Conservation (phyloP, 2,888 invertebrate genomes). For the Auanema freiburgensis region DNA sequence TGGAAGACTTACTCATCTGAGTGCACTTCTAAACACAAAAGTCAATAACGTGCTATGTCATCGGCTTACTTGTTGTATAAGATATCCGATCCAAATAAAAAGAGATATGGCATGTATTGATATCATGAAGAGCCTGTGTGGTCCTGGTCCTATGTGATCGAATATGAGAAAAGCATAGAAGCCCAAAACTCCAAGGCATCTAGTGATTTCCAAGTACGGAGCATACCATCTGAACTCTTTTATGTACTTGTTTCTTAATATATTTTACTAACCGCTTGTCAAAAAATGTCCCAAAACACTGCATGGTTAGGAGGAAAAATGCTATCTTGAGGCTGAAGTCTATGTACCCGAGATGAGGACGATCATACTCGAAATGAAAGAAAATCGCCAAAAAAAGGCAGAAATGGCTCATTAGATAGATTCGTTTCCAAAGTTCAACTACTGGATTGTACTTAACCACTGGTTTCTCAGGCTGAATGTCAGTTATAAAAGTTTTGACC, state of each 20-base stretch:
- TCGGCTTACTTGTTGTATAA: constrained; percentile 18
- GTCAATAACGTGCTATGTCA: background rate
- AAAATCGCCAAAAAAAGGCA: constrained; percentile 56
- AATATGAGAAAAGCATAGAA: constrained; percentile 49
- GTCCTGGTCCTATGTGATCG: constrained; percentile 50
- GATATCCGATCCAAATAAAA: constrained; percentile 42
- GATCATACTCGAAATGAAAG: constrained; percentile 62
- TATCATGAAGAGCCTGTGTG: constrained; percentile 55
- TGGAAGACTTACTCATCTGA: too few species aligned
- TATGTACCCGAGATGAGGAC: constrained; percentile 44
- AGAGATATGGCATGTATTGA: constrained; percentile 23
- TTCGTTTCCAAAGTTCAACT: constrained; percentile 45
- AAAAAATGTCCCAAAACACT: constrained; percentile 54
- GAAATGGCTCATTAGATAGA: constrained; percentile 55
- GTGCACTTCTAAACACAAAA: too few species aligned
- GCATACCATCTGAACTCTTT: constrained; percentile 52
- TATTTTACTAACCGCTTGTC: constrained; percentile 27
- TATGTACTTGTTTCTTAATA: background rate
- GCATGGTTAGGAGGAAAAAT: constrained; percentile 61
- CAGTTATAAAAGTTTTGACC: background rate
- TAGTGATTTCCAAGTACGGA: constrained; percentile 48
- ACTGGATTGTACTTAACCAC: constrained; percentile 56
- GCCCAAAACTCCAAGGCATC: constrained; percentile 50
- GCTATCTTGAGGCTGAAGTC: constrained; percentile 58
- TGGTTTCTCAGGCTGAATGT: constrained; percentile 42